Conservation (phyloP, 2,888 invertebrate genomes). For the Neoascia interrupta region DNA sequence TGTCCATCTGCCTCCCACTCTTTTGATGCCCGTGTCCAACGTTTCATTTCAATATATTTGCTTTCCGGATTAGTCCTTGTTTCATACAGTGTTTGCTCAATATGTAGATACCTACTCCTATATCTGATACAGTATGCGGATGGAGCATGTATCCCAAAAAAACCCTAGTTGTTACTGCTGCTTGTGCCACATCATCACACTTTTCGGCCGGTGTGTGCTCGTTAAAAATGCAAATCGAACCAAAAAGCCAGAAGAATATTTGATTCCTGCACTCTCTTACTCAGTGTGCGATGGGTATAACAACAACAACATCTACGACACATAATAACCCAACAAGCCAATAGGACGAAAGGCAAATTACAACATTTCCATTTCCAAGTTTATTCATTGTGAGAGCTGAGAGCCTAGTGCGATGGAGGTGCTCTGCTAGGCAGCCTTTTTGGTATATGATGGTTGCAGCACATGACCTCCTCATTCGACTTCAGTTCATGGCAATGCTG, state of each 20-base stretch:
- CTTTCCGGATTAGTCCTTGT: constrained; percentile 54
- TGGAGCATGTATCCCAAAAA: background rate
- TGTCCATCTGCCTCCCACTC: too few relatives aligned
- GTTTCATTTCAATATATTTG: constrained; percentile 55
- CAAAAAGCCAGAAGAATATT: constrained; percentile 69
- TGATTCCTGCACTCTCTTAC: constrained; percentile 55
- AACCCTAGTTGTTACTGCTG: background rate
- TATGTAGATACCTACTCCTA: constrained; percentile 56
- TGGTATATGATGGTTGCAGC: background rate
- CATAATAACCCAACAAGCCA: too few relatives aligned
- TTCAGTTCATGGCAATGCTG: constrained; percentile 31
- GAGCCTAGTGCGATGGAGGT: too few relatives aligned
- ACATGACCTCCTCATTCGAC: too few relatives aligned
- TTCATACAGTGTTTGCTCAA: constrained; percentile 59
- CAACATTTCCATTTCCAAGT: constrained; percentile 55
- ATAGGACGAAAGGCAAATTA: too few relatives aligned
- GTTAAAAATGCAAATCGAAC: constrained; percentile 69
- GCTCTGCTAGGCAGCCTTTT: too few relatives aligned
- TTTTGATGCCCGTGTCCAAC: background rate
- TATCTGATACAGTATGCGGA: constrained; percentile 10
- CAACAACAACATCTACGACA: constrained; percentile 4
- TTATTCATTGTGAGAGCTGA: constrained; percentile 49
- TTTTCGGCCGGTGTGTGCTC: constrained; percentile 19
- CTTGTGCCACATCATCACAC: constrained; percentile 29
- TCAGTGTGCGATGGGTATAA: constrained; percentile 29